phyloP scores from a whole-genome alignment of 2,113 vertebrate species.

The Pelecanus crispus region DNA sequence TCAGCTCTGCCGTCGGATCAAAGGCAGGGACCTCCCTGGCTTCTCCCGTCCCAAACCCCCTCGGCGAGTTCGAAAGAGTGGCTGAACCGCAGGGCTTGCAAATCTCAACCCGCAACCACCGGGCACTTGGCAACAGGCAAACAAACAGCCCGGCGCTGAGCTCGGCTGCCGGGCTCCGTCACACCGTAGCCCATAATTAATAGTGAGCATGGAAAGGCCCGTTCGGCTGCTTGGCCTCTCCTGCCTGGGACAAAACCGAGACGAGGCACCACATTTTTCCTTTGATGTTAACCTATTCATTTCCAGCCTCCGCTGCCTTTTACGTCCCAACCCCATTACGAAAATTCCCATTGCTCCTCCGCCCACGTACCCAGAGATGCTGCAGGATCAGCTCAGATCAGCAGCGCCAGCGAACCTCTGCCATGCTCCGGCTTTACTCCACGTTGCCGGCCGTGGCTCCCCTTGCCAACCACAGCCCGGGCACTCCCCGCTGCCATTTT shows the following conservation, averaged over 20 bases:
- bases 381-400: neutral
- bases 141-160: neutral
- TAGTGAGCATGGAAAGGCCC: neutral
- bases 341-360: neutral
- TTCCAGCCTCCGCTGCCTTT: neutral
- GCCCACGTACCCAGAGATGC: accelerated
- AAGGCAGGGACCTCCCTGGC: neutral
- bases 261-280: neutral
- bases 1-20: neutral
- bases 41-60: neutral
- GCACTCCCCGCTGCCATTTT: accelerated
- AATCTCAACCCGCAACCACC: accelerated
- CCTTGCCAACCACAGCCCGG: accelerated
- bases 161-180: neutral
- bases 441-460: accelerated
- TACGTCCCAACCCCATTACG: neutral
- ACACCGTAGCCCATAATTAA: neutral
- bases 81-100: neutral
- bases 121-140: constrained; percentile 29
- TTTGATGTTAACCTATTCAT: neutral
- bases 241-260: neutral
- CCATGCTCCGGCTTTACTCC: neutral
- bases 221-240: neutral
- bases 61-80: accelerated
- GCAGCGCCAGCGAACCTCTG: neutral